Conservation (phyloP, 2,888 invertebrate genomes). For the Drosophila meridiana region DNA sequence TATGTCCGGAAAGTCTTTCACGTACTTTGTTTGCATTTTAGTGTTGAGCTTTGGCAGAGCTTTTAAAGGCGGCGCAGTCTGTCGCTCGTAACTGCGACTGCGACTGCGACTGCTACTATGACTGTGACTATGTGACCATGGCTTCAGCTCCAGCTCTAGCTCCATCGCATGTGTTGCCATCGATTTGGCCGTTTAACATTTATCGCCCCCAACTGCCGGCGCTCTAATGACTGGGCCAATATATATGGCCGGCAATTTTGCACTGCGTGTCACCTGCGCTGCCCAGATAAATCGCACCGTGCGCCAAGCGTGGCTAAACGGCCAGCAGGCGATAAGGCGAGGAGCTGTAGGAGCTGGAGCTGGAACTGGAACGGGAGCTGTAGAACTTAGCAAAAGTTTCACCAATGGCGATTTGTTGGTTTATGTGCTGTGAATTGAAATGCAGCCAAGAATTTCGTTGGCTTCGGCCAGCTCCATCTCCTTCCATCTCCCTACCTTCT, state of each 20-base stretch:
- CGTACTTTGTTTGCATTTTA: constrained; percentile 50
- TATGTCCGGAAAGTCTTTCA: constrained; percentile 15
- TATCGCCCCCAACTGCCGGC: constrained; percentile 61
- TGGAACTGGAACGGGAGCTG: not conserved
- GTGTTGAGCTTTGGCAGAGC: constrained; percentile 43
- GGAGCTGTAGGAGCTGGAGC: not conserved
- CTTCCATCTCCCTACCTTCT: not conserved
- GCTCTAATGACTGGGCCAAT: constrained; percentile 65
- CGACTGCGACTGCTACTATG: not conserved
- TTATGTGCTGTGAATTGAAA: constrained; percentile 79
- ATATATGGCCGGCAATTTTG: constrained; percentile 74
- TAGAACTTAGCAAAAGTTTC: constrained; percentile 50
- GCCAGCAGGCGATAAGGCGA: constrained; percentile 8
- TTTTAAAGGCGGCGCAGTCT: constrained; percentile 25
- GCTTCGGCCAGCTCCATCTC: not conserved
- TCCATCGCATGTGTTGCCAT: constrained; percentile 73
- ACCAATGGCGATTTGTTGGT: constrained; percentile 74
- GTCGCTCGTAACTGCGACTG: not conserved
- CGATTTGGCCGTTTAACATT: constrained; percentile 78
- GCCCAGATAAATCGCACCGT: constrained; percentile 68
- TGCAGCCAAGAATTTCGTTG: constrained; percentile 66
- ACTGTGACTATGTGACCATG: not conserved
- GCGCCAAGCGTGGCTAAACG: constrained; percentile 5
- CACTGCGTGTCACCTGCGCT: constrained; percentile 74
- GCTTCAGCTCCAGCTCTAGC: not conserved